Conservation (phyloP, 2,888 invertebrate species). For the Acleris laterana region DNA sequence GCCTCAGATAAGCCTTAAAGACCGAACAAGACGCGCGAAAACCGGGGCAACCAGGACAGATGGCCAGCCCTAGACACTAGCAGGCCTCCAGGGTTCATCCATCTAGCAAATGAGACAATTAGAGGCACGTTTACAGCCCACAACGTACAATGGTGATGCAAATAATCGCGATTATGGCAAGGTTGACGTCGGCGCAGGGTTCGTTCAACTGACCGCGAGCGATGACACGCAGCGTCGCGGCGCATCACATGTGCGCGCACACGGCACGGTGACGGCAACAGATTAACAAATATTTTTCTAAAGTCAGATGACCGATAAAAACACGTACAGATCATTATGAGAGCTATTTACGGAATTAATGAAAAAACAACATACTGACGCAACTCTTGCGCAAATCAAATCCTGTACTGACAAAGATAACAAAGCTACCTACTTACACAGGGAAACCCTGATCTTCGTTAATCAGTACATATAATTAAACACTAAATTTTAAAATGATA, state of each 20-base stretch:
- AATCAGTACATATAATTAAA: neutral
- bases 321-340: neutral
- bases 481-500: conserved; percentile 27
- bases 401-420: conserved; percentile 20
- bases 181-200: conserved; percentile 81
- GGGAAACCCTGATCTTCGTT: conserved; percentile 14
- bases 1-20: too few relatives aligned
- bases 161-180: conserved; percentile 84
- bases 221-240: conserved; percentile 81
- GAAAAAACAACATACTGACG: conserved; percentile 13
- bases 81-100: conserved; percentile 42
- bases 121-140: conserved; percentile 63
- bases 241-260: conserved; percentile 51
- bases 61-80: too few relatives aligned
- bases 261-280: conserved; percentile 40
- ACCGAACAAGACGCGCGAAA: too few relatives aligned
- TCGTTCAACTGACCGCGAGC: conserved; percentile 84
- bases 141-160: conserved; percentile 77
- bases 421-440: neutral
- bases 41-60: too few relatives aligned
- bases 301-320: conserved; percentile 33
- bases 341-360: neutral
- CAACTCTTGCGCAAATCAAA: conserved; percentile 18
- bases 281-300: conserved; percentile 23
- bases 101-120: conserved; percentile 58